Evolutionary conservation across 1,140 invertebrate genomes (phyloP).

Genomic region (Lineus longissimus): DNA sequence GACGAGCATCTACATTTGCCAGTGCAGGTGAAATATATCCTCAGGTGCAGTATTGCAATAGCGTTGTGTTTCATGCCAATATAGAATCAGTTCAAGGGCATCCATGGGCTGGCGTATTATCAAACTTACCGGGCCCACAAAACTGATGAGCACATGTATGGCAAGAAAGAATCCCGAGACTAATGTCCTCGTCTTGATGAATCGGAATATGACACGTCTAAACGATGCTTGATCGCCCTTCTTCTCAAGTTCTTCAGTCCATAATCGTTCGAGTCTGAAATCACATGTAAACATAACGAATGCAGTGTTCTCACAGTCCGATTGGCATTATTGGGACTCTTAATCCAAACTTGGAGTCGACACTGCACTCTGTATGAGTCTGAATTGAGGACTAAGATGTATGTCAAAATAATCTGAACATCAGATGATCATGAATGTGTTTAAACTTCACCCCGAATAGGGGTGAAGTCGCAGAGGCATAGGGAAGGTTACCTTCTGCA

Average conservation of each 20-base stretch:
- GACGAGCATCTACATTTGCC: no score
- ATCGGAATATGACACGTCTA: constrained; percentile 57
- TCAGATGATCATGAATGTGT: background rate
- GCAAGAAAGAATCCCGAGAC: constrained; percentile 58
- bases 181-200: constrained; percentile 59
- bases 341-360: background rate
- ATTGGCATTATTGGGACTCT: background rate
- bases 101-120: constrained; percentile 12
- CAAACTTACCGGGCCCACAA: constrained; percentile 62
- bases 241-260: constrained; percentile 48
- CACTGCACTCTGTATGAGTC: no score
- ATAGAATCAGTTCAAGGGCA: background rate
- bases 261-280: constrained; percentile 46
- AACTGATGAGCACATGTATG: constrained; percentile 59
- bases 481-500: constrained; percentile 28
- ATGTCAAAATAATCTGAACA: no score
- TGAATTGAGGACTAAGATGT: no score
- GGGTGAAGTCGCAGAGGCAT: background rate
- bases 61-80: background rate
- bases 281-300: constrained; percentile 20
- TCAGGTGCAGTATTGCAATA: no score
- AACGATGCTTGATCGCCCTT: constrained; percentile 54
- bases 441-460: background rate
- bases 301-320: background rate
- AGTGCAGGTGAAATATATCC: background rate